Base-by-base conservation (phyloP, 2,797 vertebrate genomes). In the Siniperca scherzeri region DNA sequence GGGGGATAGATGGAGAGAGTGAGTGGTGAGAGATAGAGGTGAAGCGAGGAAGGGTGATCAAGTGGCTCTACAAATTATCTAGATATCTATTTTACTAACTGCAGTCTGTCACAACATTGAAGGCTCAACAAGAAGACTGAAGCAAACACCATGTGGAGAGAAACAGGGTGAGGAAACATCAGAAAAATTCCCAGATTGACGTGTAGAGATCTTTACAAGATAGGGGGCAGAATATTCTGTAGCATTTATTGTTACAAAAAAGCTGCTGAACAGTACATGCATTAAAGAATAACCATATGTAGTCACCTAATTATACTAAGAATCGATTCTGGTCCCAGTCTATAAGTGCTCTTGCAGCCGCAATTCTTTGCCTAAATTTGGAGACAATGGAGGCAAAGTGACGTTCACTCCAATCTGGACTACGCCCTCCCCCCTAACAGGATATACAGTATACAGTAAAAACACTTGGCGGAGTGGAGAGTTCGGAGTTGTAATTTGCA, bases 101-200 rank as follows among this genome's bases (percentile, higher is more conserved):
- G 93, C 90, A 92, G 95, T 85, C 93, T 96, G 94, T 93, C 91
- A 83, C 56, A 96, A 93, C 85, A 94, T 93, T 82, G 50, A 77
- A 50, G 69, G 53, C 68, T 89, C 55, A 67, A 62, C 79, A 42
- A 53, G 65, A 71, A 61, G 78, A 48, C 68, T 33, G 61, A 72
- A 7, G 66, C 55, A 74, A 81, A 77, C 30, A 17, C 3, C 27
- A n/a, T 8, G 21, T 21, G 60, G 62, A 71, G 22, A 68, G 61
- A 40, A 52, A 66, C n/a, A 27, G 22, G 7, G 10, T 5, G 44
- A 22, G 52, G 16, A 57, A 21, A 48, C 53, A 52, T 64, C 1
- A 33, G 46, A 48, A 46, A 60, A 56, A 65, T 33, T 19, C 30
- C 3, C 11, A 25, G 21, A 42, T 22, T 30, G 12, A 27, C 10